A percentile compares a stretch with the other conserved stretches of the same genome.
These are phyloP conservation scores for Chloropsis cyanopogon DNA, from an alignment of 2,113 vertebrate species.

Conservation along the genomic window DNA sequence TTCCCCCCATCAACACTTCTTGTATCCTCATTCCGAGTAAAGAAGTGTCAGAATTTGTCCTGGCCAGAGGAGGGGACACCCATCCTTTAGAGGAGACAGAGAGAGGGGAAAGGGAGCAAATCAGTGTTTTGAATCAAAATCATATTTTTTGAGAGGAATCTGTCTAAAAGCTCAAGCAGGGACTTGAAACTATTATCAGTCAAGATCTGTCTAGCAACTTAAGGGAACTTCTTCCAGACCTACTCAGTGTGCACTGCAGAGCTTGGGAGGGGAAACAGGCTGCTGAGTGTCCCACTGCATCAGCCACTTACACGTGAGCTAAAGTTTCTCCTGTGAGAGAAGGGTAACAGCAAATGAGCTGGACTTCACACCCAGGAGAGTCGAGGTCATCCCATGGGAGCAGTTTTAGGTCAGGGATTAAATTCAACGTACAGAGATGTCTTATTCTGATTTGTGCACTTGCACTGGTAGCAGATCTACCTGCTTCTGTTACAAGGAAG, in stretches of 20 bases:
- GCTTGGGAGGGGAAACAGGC: background rate
- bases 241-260: background rate
- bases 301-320: background rate
- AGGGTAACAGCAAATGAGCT: background rate
- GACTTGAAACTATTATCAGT: background rate
- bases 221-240: background rate
- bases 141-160: background rate
- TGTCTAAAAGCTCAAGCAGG: background rate
- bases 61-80: background rate
- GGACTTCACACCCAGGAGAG: background rate
- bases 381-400: background rate
- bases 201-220: background rate
- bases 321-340: background rate
- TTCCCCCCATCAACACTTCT: background rate
- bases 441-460: background rate
- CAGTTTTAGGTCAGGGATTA: background rate
- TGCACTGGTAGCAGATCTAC: background rate
- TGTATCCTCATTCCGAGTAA: background rate
- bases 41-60: background rate
- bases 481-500: background rate
- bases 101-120: background rate
- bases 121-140: background rate
- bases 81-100: background rate
- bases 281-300: background rate
- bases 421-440: background rate